Conservation (phyloP, 2,888 invertebrate species). For the Cyclophora albipunctata region DNA sequence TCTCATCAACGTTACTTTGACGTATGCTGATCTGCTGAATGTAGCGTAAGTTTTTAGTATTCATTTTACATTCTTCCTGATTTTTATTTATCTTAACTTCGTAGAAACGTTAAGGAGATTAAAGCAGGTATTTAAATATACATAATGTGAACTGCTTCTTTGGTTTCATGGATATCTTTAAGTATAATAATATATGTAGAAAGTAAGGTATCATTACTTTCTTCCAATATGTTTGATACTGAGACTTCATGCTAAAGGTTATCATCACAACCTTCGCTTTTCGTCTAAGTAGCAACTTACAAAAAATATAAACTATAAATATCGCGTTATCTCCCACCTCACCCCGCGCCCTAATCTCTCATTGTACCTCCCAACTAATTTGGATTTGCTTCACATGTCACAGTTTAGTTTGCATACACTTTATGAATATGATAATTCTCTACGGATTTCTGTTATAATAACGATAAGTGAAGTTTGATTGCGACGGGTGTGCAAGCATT, state of each 20-base stretch:
- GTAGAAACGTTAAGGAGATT: slow-evolving; percentile 1
- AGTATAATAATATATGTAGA: too few relatives aligned
- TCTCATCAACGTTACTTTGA: slow-evolving; percentile 58
- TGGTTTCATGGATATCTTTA: too few relatives aligned
- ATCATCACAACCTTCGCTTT: too few relatives aligned
- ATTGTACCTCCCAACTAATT: slow-evolving; percentile 33
- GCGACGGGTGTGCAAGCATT: slow-evolving; percentile 1
- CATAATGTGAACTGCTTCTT: too few relatives aligned
- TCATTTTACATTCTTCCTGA: neutral
- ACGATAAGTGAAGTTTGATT: slow-evolving; percentile 1
- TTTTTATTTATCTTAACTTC: slow-evolving; percentile 2
- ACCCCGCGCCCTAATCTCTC: too few relatives aligned
- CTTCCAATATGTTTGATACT: too few relatives aligned
- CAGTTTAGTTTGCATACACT: slow-evolving; percentile 27
- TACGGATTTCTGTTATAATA: slow-evolving; percentile 23
- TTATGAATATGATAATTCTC: slow-evolving; percentile 34
- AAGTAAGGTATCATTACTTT: too few relatives aligned
- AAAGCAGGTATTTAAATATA: too few relatives aligned
- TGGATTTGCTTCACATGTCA: slow-evolving; percentile 41
- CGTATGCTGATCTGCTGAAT: slow-evolving; percentile 62
- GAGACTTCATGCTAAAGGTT: too few relatives aligned
- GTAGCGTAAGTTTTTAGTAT: slow-evolving; percentile 49
- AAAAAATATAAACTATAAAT: too few relatives aligned
- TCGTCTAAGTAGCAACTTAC: too few relatives aligned
- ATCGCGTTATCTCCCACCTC: too few relatives aligned